Base-by-base conservation (phyloP, 2,888 invertebrate genomes). In the Tortrix viridana region DNA sequence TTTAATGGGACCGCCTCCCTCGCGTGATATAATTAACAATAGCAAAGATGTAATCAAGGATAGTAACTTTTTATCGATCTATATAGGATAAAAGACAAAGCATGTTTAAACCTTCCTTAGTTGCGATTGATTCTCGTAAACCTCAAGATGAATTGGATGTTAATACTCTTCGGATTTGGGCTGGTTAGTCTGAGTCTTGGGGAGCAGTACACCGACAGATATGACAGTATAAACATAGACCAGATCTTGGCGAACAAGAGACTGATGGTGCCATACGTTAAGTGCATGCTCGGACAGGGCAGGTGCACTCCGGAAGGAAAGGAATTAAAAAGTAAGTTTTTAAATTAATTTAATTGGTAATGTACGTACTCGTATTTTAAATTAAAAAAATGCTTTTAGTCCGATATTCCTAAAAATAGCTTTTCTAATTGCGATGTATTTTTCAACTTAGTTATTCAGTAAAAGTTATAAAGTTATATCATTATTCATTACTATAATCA, bases 161-260 rank as follows among this genome's bases (percentile, higher is more conserved):
- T 69, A 2, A 49, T 69, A 19, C 19, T 56, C 16, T 37, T 67
- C 20, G 41, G 61, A 7, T 49, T 52, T n/a, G 41, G 63, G 47
- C 47, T 69, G 20, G 53, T 60, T 3, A 61, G 59, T 18, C 47
- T 65, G 47, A 32, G 63, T 12, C n/a, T 54, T 5, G 64, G 47
- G 19, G 65, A 62, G 55, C 69, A 71, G 5, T 73, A 95, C 74
- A 93, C 94, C 14, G 93, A 92, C 37, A 94, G 93, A 74, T 95
- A 93, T 72, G 95, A 95, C 74, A 93, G 94, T 73, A 82, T 95
- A 53, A 92, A 95, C 75, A 67, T 95, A 66, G 94, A 95, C 65
- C 92, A 93, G 69, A 93, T 95, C 67, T 77, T 95, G 22, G 77
- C 72, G 14, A 95, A 93, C 76, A 93, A 94, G 32, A 90, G 95